Evolutionary conservation across 64 coral and sea anemone genomes (phyloP).

Genomic region (Acropora tenuis): DNA sequence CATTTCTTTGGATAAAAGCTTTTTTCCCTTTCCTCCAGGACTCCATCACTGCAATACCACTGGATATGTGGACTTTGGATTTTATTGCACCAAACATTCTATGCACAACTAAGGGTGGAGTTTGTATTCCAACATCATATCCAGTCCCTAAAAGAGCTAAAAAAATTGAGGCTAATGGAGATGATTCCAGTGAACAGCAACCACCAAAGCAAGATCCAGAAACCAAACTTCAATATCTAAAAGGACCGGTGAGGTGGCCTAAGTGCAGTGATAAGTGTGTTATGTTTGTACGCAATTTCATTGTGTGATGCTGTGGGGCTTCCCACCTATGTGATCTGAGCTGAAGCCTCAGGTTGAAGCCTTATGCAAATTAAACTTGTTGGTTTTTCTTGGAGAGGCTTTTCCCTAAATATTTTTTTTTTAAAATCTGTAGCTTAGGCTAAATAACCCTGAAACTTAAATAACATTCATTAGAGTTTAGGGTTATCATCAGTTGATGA

Average conservation of each 20-base stretch:
- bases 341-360: too few relatives aligned
- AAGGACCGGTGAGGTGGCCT: constrained; percentile 69
- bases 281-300: neutral
- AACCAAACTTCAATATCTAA: constrained; percentile 71
- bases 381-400: too few relatives aligned
- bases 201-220: constrained; percentile 93
- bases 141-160: constrained; percentile 80
- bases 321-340: too few relatives aligned
- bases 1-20: neutral
- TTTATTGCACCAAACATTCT: constrained; percentile 87
- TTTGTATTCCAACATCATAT: constrained; percentile 83
- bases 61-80: constrained; percentile 81
- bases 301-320: too few relatives aligned
- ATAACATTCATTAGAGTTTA: too few relatives aligned
- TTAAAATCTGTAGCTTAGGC: too few relatives aligned
- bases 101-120: constrained; percentile 73
- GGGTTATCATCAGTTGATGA: too few relatives aligned
- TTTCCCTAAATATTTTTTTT: too few relatives aligned
- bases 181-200: constrained; percentile 30
- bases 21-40: constrained; percentile 42
- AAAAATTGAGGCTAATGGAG: constrained; percentile 67
- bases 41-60: constrained; percentile 89
- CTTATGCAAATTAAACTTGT: too few relatives aligned
- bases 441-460: too few relatives aligned
- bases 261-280: too few relatives aligned